These are phyloP conservation scores for Aphaenogaster rudis DNA, from an alignment of 1,140 invertebrate species.

Conservation along the genomic window DNA sequence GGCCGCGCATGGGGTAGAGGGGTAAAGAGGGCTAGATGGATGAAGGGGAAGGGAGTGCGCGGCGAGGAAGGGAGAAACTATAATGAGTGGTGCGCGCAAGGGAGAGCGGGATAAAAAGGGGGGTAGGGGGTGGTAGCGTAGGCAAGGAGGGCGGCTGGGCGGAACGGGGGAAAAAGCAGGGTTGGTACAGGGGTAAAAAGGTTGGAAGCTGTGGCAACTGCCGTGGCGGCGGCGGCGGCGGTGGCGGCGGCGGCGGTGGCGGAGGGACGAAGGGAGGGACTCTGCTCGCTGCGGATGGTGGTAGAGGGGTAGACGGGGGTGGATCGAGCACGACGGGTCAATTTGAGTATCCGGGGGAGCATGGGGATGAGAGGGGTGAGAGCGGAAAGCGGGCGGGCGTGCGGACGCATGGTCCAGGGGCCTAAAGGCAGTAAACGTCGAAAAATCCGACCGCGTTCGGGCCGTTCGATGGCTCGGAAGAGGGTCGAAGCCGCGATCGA, in stretches of 20 bases:
- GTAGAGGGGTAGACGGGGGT: slow-evolving; percentile 64
- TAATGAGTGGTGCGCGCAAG: slow-evolving; percentile 84
- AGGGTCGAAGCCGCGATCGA: slow-evolving; percentile 72
- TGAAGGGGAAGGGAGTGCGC: slow-evolving; percentile 43
- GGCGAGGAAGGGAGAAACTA: slow-evolving; percentile 78
- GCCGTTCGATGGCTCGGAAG: slow-evolving; percentile 73
- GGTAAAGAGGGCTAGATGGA: slow-evolving; percentile 60
- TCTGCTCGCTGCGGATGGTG: slow-evolving; percentile 54
- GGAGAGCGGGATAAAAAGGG: slow-evolving; percentile 79
- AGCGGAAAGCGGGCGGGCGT: slow-evolving; percentile 21
- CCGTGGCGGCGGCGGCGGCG: slow-evolving; percentile 51
- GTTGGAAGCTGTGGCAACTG: slow-evolving; percentile 82
- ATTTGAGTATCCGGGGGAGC: slow-evolving; percentile 75
- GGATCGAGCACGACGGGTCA: slow-evolving; percentile 80
- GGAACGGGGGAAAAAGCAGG: slow-evolving; percentile 67
- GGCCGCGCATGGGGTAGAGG: slow-evolving; percentile 52
- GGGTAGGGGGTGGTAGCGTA: slow-evolving; percentile 38
- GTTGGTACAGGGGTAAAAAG: slow-evolving; percentile 82
- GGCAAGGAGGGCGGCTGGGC: slow-evolving; percentile 58
- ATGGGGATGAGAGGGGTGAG: slow-evolving; percentile 55
- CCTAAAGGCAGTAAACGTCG: slow-evolving; percentile 78
- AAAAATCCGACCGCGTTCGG: slow-evolving; percentile 75
- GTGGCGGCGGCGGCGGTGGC: slow-evolving; percentile 51
- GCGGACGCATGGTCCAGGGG: slow-evolving; percentile 65
- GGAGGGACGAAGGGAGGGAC: slow-evolving; percentile 54